Evolutionary conservation across 1,140 invertebrate genomes (phyloP).

Genomic region (Monomorium pharaonis): DNA sequence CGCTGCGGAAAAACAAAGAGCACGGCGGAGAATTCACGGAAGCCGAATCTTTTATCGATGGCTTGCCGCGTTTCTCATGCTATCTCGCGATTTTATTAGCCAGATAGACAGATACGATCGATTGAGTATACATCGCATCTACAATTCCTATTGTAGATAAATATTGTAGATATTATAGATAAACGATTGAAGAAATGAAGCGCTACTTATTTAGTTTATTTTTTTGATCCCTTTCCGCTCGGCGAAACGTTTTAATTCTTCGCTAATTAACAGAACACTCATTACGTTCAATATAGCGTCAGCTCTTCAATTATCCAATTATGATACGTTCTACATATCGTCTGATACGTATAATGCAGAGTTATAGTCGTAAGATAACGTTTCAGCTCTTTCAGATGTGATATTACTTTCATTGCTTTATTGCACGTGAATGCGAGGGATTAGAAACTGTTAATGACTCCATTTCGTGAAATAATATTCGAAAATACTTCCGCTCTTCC

Average conservation of each 20-base stretch:
- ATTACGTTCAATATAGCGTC: neutral
- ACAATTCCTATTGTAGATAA: neutral
- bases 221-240: neutral
- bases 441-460: neutral
- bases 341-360: neutral
- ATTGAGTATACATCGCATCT: neutral
- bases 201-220: neutral
- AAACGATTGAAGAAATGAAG: neutral
- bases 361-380: neutral
- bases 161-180: too few relatives aligned
- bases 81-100: neutral
- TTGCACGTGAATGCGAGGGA: neutral
- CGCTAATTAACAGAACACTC: neutral
- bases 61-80: neutral
- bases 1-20: constrained; percentile 37
- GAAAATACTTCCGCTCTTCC: neutral
- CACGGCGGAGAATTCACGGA: neutral
- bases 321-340: neutral
- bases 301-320: neutral
- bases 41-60: neutral
- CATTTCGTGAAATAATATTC: neutral
- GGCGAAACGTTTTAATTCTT: neutral
- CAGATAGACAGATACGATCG: constrained; percentile 5
- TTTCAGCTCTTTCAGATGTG: neutral
- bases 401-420: constrained; percentile 2